Conservation (phyloP, 2,888 invertebrate genomes). For the Zeuzera pyrina region DNA sequence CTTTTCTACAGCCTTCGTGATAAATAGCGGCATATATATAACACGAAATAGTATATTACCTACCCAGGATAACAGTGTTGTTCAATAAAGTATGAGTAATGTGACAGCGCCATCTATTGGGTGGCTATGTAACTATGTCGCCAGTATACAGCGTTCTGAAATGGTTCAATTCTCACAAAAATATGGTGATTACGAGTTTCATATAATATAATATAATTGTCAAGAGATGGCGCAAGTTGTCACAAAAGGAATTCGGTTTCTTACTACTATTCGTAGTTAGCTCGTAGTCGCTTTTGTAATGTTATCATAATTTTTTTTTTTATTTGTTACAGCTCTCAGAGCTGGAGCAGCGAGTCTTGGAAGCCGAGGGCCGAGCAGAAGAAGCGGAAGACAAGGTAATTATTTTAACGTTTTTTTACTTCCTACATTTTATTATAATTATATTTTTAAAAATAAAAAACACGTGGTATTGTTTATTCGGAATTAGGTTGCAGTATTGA, state of each 20-base stretch:
- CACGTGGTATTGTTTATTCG: neutral
- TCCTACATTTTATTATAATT: too few species aligned
- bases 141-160: constrained; percentile 9
- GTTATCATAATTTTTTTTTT: constrained; percentile 14
- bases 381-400: constrained; percentile 96
- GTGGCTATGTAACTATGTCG: constrained; percentile 35
- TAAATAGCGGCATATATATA: constrained; percentile 32
- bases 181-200: too few species aligned
- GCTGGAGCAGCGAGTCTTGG: constrained; percentile 92
- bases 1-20: constrained; percentile 47
- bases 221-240: constrained; percentile 43
- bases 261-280: neutral
- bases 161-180: constrained; percentile 7
- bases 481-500: too few species aligned
- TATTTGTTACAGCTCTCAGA: constrained; percentile 88
- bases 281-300: neutral
- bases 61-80: constrained; percentile 44
- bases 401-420: too few species aligned
- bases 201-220: constrained; percentile 4
- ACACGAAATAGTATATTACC: constrained; percentile 18
- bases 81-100: constrained; percentile 50
- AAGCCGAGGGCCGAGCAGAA: constrained; percentile 93
- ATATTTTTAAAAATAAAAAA: neutral
- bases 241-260: constrained; percentile 2
- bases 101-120: constrained; percentile 51